These are phyloP conservation scores for Plodia interpunctella DNA, from an alignment of 1,140 invertebrate genomes.

Conservation along the genomic window DNA sequence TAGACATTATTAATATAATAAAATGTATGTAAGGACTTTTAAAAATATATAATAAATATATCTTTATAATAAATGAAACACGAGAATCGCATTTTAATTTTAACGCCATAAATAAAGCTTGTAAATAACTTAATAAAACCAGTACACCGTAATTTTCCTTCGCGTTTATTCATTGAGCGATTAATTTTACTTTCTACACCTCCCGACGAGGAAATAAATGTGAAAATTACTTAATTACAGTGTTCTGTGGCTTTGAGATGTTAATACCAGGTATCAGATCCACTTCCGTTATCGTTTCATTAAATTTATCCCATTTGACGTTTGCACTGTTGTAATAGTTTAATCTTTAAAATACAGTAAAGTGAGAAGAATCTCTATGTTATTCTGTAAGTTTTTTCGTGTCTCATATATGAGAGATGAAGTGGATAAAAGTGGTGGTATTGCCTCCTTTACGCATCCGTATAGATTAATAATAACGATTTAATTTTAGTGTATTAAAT, in stretches of 20 bases:
- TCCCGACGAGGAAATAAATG: neutral
- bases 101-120: neutral
- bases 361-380: too few species aligned
- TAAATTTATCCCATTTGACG: neutral
- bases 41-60: too few species aligned
- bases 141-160: neutral
- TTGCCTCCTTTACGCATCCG: too few species aligned
- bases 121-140: conserved; percentile 7
- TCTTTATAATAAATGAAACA: too few species aligned
- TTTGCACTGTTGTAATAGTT: neutral
- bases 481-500: too few species aligned
- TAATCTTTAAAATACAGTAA: too few species aligned
- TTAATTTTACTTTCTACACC: conserved; percentile 5
- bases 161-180: neutral
- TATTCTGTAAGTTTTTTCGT: too few species aligned
- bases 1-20: too few species aligned
- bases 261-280: conserved; percentile 1
- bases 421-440: too few species aligned
- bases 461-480: too few species aligned
- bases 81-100: neutral
- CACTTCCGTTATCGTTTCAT: neutral
- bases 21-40: too few species aligned
- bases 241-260: neutral
- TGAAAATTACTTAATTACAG: conserved; percentile 1
- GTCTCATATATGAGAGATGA: too few species aligned